These are phyloP conservation scores for Drosophila ananassae DNA, from an alignment of 1,140 invertebrate species.

Conservation along the genomic window DNA sequence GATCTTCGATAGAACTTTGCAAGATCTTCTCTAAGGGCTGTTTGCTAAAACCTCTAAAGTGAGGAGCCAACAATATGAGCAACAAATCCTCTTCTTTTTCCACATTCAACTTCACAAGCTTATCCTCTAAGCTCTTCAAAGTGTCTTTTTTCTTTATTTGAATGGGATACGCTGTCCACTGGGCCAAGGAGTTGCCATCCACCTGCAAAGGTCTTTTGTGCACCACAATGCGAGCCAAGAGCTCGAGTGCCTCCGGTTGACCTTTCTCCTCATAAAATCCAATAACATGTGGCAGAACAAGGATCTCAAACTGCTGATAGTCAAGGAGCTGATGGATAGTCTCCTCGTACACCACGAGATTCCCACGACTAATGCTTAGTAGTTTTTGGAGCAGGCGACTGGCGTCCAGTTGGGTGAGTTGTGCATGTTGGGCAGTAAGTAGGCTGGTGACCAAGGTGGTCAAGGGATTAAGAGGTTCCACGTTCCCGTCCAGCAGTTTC, in stretches of 20 bases:
- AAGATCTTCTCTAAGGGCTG: slow-evolving; percentile 43
- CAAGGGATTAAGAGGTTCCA: slow-evolving; percentile 31
- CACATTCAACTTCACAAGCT: slow-evolving; percentile 33
- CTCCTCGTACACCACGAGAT: slow-evolving; percentile 85
- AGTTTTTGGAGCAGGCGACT: slow-evolving; percentile 87
- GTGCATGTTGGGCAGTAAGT: slow-evolving; percentile 83
- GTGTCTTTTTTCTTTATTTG: slow-evolving; percentile 84
- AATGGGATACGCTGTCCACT: slow-evolving; percentile 88
- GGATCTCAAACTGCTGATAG: slow-evolving; percentile 89
- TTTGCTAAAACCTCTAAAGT: slow-evolving; percentile 59
- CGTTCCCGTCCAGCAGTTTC: slow-evolving; percentile 84
- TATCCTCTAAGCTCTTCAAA: slow-evolving; percentile 38
- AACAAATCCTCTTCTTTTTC: slow-evolving; percentile 46
- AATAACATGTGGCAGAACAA: slow-evolving; percentile 89
- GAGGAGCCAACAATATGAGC: slow-evolving; percentile 57
- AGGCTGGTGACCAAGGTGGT: slow-evolving; percentile 55
- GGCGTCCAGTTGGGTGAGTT: slow-evolving; percentile 89
- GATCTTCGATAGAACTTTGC: slow-evolving; percentile 23
- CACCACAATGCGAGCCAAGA: slow-evolving; percentile 88
- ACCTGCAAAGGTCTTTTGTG: slow-evolving; percentile 87
- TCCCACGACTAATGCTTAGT: slow-evolving; percentile 84
- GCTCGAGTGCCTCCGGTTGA: slow-evolving; percentile 85
- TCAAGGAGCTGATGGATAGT: slow-evolving; percentile 88
- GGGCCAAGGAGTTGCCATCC: slow-evolving; percentile 86
- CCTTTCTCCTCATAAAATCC: slow-evolving; percentile 86